A percentile compares a stretch with the other conserved stretches of the same genome.
Evolutionary conservation across 2,888 invertebrate genomes (phyloP).

Genomic region (Cerastis leucographa): DNA sequence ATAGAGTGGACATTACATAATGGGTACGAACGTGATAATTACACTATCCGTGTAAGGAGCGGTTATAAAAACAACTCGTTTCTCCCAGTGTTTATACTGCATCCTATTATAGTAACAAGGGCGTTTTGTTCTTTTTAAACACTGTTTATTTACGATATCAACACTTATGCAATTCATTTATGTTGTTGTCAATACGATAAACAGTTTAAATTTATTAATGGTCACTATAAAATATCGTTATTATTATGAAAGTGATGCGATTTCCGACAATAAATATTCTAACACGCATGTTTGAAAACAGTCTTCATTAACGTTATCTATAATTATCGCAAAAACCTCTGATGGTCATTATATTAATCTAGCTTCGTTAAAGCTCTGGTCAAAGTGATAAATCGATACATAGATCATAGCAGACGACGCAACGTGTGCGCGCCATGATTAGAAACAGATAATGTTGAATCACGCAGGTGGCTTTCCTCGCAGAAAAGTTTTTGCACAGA

Average conservation of each 20-base stretch:
- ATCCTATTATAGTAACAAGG: slow-evolving; percentile 60
- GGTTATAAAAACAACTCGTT: slow-evolving; percentile 65
- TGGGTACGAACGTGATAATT: slow-evolving; percentile 81
- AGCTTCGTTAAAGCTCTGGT: slow-evolving; percentile 45
- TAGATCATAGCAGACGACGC: slow-evolving; percentile 18
- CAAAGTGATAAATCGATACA: slow-evolving; percentile 58
- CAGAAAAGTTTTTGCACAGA: slow-evolving; percentile 89
- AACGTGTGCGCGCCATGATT: slow-evolving; percentile 58
- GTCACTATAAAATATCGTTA: neutral
- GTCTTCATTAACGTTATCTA: slow-evolving; percentile 44
- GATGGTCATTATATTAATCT: slow-evolving; percentile 49
- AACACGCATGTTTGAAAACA: slow-evolving; percentile 20
- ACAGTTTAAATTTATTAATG: neutral
- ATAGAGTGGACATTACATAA: slow-evolving; percentile 86
- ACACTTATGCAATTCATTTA: slow-evolving; percentile 38
- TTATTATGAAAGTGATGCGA: neutral
- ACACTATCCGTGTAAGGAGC: slow-evolving; percentile 67
- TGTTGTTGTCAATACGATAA: slow-evolving; percentile 1
- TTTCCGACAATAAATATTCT: slow-evolving; percentile 7
- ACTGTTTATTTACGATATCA: slow-evolving; percentile 37
- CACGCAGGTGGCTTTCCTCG: slow-evolving; percentile 86
- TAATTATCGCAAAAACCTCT: slow-evolving; percentile 30
- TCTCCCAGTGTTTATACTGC: slow-evolving; percentile 52
- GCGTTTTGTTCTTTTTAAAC: slow-evolving; percentile 47
- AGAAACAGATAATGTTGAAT: slow-evolving; percentile 67